Conservation (phyloP, 2,888 invertebrate species). For the Pseudococcus jackbeardsleyi region DNA sequence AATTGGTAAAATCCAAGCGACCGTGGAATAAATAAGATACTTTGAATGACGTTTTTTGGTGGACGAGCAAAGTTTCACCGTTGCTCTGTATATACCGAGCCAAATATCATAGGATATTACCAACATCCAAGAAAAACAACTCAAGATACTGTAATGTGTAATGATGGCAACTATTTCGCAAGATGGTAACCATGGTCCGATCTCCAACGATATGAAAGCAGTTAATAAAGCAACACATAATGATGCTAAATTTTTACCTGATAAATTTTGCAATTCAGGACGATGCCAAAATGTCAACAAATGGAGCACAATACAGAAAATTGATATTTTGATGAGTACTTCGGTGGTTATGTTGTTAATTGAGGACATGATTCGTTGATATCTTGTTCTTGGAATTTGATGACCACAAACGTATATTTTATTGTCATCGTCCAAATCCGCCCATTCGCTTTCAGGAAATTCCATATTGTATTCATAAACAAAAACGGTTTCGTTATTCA, state of each 20-base stretch:
- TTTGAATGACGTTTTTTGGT: conserved; percentile 70
- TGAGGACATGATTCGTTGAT: background rate
- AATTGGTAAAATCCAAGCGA: conserved; percentile 71
- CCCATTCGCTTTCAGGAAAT: background rate
- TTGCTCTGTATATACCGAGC: conserved; percentile 71
- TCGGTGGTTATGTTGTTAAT: conserved; percentile 5
- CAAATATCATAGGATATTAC: conserved; percentile 73
- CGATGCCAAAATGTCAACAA: conserved; percentile 71
- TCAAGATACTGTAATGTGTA: conserved; percentile 72
- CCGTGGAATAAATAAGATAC: conserved; percentile 70
- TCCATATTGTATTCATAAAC: background rate
- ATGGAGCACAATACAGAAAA: conserved; percentile 71
- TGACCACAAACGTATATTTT: conserved; percentile 21
- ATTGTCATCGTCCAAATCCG: too few relatives aligned
- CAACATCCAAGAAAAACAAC: conserved; percentile 74
- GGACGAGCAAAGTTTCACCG: conserved; percentile 71
- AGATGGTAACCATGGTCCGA: conserved; percentile 69
- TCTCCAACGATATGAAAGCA: conserved; percentile 71
- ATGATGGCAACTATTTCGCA: conserved; percentile 71
- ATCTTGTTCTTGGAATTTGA: background rate
- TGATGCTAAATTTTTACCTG: conserved; percentile 73
- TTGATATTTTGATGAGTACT: conserved; percentile 68
- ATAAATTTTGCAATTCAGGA: conserved; percentile 72
- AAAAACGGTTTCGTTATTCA: conserved; percentile 36
- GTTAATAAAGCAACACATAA: conserved; percentile 71